Evolutionary conservation across 2,113 vertebrate species (phyloP).

Genomic region (Ploceus nigricollis): DNA sequence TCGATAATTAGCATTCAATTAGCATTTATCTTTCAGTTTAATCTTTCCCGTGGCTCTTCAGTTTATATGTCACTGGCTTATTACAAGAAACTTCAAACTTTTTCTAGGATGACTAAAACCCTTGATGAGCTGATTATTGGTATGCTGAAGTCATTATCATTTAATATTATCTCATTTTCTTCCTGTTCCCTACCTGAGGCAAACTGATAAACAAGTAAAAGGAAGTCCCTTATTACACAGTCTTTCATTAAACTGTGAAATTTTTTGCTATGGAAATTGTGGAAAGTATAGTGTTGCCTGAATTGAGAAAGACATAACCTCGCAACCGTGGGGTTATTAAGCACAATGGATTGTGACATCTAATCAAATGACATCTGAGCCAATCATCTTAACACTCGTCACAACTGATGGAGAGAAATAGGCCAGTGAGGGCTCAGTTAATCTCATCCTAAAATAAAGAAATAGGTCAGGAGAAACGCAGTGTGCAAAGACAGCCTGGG

Average conservation of each 20-base stretch:
- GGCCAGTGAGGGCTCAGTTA: neutral
- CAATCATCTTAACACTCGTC: neutral
- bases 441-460: neutral
- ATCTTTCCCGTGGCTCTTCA: neutral
- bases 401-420: neutral
- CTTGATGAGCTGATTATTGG: slow-evolving; percentile 4
- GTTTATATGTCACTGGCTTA: neutral
- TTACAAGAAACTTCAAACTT: neutral
- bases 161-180: slow-evolving; percentile 16
- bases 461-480: neutral
- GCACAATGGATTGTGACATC: neutral
- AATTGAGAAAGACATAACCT: neutral
- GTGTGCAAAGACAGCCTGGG: neutral
- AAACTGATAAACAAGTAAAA: slow-evolving; percentile 24
- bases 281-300: neutral
- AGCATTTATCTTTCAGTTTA: neutral
- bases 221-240: neutral
- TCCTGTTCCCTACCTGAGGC: slow-evolving; percentile 1
- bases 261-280: neutral
- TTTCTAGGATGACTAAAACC: neutral
- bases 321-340: neutral
- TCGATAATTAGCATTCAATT: neutral
- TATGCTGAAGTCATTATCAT: neutral
- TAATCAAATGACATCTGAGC: neutral
- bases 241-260: slow-evolving; percentile 13